Evolutionary conservation across 2,888 invertebrate species (phyloP).

Genomic region (Cremastinae sp.): DNA sequence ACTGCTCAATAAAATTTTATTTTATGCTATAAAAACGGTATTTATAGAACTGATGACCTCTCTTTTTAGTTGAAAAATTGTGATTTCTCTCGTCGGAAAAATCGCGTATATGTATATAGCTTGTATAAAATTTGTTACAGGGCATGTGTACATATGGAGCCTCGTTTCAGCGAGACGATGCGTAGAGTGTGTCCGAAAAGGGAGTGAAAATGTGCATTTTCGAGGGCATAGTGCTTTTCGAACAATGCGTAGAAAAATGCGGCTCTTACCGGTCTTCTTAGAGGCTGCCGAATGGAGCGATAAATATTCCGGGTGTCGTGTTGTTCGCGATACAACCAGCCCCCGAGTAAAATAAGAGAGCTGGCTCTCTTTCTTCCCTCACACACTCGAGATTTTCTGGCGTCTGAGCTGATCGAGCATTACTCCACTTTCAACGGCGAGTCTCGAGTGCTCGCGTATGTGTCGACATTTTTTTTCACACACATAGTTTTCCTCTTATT

Average conservation of each 20-base stretch:
- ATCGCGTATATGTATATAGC: too few relatives aligned
- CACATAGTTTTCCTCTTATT: not conserved
- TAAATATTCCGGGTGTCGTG: constrained; percentile 69
- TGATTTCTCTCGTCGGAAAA: not conserved
- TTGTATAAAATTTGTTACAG: too few relatives aligned
- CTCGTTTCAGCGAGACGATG: not conserved
- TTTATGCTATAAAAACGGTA: not conserved
- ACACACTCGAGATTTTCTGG: constrained; percentile 34
- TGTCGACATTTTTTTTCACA: not conserved
- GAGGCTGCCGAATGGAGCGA: constrained; percentile 69
- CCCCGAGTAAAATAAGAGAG: constrained; percentile 30
- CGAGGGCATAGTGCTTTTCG: constrained; percentile 55
- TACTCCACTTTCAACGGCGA: constrained; percentile 14
- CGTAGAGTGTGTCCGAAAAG: not conserved
- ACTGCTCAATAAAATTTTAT: too few relatives aligned
- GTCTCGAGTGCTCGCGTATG: constrained; percentile 16
- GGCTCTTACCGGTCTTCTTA: constrained; percentile 70
- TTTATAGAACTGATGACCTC: too few relatives aligned
- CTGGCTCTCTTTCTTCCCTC: constrained; percentile 16
- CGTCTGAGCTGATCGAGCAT: constrained; percentile 47
- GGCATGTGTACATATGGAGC: too few relatives aligned
- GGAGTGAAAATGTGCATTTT: constrained; percentile 44
- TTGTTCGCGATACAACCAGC: constrained; percentile 11
- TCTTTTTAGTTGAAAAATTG: too few relatives aligned
- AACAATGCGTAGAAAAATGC: constrained; percentile 68